Percentiles rank a stretch among this genome's conserved stretches.
Conservation (phyloP, 2,113 vertebrate genomes). For the Bos javanicus region DNA sequence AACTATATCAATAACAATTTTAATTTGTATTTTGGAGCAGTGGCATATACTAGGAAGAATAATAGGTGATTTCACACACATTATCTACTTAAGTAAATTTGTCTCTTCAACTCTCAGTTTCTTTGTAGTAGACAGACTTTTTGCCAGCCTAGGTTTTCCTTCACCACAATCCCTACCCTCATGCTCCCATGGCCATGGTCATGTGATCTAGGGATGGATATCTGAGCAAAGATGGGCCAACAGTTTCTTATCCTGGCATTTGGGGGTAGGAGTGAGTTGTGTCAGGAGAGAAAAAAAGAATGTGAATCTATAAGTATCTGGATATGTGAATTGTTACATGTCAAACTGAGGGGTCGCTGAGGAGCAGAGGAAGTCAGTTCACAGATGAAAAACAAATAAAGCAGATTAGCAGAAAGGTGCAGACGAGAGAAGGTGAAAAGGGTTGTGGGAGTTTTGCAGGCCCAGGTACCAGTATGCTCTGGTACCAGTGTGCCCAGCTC, state of each 20-base stretch:
- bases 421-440: background rate
- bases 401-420: background rate
- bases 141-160: background rate
- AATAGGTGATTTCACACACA: background rate
- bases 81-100: background rate
- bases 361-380: background rate
- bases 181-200: background rate
- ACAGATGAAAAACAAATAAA: background rate
- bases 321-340: background rate
- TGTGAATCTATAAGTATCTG: background rate
- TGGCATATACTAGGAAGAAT: background rate
- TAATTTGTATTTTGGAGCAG: background rate
- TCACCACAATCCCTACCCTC: rapidly evolving
- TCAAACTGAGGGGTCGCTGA: background rate
- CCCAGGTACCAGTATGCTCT: background rate
- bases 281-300: background rate
- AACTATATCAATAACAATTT: background rate
- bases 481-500: background rate
- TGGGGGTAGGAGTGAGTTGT: background rate
- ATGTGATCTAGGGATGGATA: background rate
- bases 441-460: background rate
- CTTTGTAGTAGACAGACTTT: background rate
- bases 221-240: background rate
- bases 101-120: background rate
- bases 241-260: background rate